Percentiles rank a stretch among this genome's conserved stretches.
Evolutionary conservation across 35 echinoderm and acorn worm species (phyloP).

Genomic region (Heliocidaris erythrogramma): DNA sequence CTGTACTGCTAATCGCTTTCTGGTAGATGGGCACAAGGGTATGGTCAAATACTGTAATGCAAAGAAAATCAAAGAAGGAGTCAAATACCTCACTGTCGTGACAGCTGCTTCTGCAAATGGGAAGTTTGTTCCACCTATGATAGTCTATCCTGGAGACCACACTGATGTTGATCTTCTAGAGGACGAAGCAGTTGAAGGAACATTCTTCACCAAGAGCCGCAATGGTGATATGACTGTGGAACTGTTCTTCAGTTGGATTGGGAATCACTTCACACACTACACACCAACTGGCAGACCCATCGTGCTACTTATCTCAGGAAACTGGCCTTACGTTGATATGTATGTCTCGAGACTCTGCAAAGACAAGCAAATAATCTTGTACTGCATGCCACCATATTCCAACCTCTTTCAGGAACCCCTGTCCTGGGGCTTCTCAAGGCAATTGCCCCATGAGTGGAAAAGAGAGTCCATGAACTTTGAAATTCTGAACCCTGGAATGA

Average conservation of each 20-base stretch:
- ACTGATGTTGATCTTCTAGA: not conserved
- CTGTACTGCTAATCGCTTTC: slow-evolving; percentile 29
- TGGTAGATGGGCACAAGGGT: not conserved
- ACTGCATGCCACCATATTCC: slow-evolving; percentile 33
- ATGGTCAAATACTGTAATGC: not conserved
- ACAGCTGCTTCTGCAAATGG: slow-evolving; percentile 30
- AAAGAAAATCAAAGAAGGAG: not conserved
- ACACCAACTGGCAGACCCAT: not conserved
- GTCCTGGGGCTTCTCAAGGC: not conserved
- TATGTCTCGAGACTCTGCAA: slow-evolving; percentile 39
- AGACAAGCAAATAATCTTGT: slow-evolving; percentile 31
- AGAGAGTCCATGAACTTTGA: slow-evolving; percentile 38
- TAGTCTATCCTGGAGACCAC: slow-evolving; percentile 3
- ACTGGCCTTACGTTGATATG: slow-evolving; percentile 46
- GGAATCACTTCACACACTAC: slow-evolving; percentile 30
- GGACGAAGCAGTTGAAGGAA: slow-evolving; percentile 31
- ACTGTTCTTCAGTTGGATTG: slow-evolving; percentile 33
- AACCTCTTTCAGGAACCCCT: slow-evolving; percentile 17
- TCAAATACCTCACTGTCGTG: slow-evolving; percentile 8
- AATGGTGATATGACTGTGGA: slow-evolving; percentile 43
- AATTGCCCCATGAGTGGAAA: slow-evolving; percentile 7
- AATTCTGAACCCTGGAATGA: slow-evolving; percentile 19
- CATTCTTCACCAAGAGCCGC: not conserved
- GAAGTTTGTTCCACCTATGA: slow-evolving; percentile 37
- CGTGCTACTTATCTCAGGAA: slow-evolving; percentile 5